A percentile compares a stretch with the other conserved stretches of the same genome.
These are phyloP conservation scores for Colistium nudipinnis DNA, from an alignment of 2,113 vertebrate genomes.

Conservation along the genomic window DNA sequence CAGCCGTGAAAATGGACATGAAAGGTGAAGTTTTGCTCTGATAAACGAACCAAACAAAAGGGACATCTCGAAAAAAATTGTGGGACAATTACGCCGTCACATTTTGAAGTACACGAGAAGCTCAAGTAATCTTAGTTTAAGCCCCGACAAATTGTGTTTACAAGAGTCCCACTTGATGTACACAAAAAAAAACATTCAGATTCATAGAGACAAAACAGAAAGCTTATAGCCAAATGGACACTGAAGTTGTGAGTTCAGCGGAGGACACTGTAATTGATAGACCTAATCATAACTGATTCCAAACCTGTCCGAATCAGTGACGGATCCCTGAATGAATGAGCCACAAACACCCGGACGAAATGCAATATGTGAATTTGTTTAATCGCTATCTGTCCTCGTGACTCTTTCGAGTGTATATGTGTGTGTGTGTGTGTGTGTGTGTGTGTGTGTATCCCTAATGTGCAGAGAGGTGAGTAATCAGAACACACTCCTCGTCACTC, in stretches of 20 bases:
- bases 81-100: constrained; percentile 46
- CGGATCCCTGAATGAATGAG: constrained; percentile 9
- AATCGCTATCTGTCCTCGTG: constrained; percentile 7
- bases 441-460: constrained; percentile 26
- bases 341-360: constrained; percentile 9
- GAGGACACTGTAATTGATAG: neutral
- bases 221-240: neutral
- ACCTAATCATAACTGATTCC: neutral
- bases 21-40: constrained; percentile 58
- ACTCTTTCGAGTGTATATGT: constrained; percentile 2
- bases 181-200: constrained; percentile 1
- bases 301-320: constrained; percentile 30
- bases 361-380: constrained; percentile 13
- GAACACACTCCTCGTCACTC: constrained; percentile 75
- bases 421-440: constrained; percentile 30
- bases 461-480: constrained; percentile 69
- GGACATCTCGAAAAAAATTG: constrained; percentile 34
- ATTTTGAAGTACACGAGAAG: constrained; percentile 19
- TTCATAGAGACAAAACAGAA: constrained; percentile 8
- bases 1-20: constrained; percentile 73
- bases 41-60: constrained; percentile 65
- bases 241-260: neutral
- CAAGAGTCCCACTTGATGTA: neutral
- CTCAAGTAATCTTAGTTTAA: neutral
- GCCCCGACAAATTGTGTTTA: constrained; percentile 4